Evolutionary conservation across 2,113 vertebrate genomes (phyloP).

Genomic region (Alces alces): DNA sequence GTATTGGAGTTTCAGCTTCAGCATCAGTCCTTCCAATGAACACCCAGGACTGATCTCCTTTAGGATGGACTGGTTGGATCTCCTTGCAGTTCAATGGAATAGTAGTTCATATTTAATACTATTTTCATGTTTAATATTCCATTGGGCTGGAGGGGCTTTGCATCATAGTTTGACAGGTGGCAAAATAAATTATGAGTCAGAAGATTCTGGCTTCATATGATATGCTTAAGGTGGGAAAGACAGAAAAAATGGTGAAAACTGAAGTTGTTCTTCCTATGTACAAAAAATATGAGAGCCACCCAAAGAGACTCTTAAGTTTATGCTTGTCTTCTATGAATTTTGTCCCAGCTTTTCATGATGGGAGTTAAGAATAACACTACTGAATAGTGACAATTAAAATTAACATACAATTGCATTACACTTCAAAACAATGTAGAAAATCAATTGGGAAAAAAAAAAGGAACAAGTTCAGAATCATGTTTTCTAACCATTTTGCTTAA

Average conservation of each 20-base stretch:
- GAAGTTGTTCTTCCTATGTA: background rate
- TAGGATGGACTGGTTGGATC: too few species aligned
- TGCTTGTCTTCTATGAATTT: background rate
- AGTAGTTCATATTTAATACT: background rate
- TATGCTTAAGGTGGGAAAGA: background rate
- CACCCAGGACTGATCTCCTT: too few species aligned
- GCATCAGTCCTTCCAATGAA: too few species aligned
- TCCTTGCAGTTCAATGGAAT: background rate
- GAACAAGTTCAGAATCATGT: background rate
- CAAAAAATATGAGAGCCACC: background rate
- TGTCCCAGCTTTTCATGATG: background rate
- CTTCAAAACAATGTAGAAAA: background rate
- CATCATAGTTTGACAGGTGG: background rate
- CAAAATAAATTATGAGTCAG: background rate
- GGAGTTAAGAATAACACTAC: background rate
- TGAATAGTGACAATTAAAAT: constrained; percentile 15
- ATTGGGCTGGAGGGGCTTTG: background rate
- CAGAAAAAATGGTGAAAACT: background rate
- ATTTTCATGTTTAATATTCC: background rate
- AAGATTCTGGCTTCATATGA: background rate
- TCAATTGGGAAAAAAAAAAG: background rate
- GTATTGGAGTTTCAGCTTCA: too few species aligned
- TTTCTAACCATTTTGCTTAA: background rate
- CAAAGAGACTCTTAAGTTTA: background rate
- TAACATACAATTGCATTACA: background rate